phyloP scores from a whole-genome alignment of 2,797 vertebrate species.

The Platalea minor region DNA sequence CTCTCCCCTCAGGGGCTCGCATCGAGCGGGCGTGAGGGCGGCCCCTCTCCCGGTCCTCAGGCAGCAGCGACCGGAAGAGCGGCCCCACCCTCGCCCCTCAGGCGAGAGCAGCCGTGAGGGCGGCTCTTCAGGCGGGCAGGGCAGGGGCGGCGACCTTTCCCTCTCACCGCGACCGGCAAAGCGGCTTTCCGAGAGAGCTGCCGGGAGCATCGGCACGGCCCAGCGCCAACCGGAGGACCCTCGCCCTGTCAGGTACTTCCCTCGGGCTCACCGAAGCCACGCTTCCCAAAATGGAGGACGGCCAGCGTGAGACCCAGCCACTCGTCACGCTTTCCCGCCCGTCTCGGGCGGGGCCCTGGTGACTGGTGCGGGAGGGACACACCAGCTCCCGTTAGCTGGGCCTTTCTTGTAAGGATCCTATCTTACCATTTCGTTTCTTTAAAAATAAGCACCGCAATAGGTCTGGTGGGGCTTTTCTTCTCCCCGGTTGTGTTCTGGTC shows the following conservation, averaged over 20 bases:
- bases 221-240: no score
- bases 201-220: not conserved
- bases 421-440: not conserved
- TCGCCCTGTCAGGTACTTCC: not conserved
- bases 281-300: not conserved
- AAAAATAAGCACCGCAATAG: not conserved
- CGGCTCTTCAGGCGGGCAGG: rapidly evolving
- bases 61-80: rapidly evolving
- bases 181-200: no score
- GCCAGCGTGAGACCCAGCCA: rapidly evolving
- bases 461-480: not conserved
- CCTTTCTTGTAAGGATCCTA: rapidly evolving
- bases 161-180: rapidly evolving
- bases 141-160: rapidly evolving
- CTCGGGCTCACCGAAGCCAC: rapidly evolving
- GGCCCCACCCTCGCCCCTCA: no score
- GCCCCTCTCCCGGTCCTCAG: rapidly evolving
- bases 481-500: no score
- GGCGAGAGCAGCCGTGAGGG: rapidly evolving
- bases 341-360: rapidly evolving
- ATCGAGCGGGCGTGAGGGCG: rapidly evolving
- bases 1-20: rapidly evolving
- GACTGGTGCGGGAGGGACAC: rapidly evolving
- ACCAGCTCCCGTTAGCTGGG: rapidly evolving
- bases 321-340: not conserved